These are phyloP conservation scores for Drosophila antonietae DNA, from an alignment of 2,888 invertebrate species.

Conservation along the genomic window DNA sequence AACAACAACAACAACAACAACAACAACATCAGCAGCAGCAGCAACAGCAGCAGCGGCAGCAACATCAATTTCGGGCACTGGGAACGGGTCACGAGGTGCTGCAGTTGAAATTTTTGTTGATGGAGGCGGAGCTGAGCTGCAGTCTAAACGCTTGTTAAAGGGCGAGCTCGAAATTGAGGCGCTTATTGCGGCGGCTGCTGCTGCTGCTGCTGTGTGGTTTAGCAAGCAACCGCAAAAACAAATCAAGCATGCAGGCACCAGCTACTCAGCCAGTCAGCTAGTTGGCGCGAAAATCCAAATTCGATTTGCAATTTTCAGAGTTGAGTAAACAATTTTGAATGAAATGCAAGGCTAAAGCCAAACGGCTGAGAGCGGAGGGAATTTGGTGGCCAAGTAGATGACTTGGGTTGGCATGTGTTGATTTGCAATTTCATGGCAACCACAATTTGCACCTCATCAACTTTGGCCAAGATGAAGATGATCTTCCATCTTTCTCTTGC, in stretches of 20 bases:
- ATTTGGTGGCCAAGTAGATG: neutral
- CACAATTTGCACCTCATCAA: slow-evolving; percentile 77
- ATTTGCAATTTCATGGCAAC: slow-evolving; percentile 81
- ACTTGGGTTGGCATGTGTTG: slow-evolving; percentile 47
- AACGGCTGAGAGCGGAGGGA: slow-evolving; percentile 20
- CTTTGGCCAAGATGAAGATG: slow-evolving; percentile 40
- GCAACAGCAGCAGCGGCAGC: slow-evolving; percentile 50
- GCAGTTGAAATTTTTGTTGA: slow-evolving; percentile 7
- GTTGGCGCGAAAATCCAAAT: slow-evolving; percentile 29
- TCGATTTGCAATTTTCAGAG: slow-evolving; percentile 62
- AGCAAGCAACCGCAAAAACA: slow-evolving; percentile 75
- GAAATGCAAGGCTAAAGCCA: slow-evolving; percentile 56
- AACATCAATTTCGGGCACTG: slow-evolving; percentile 70
- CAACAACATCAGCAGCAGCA: slow-evolving; percentile 57
- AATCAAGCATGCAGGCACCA: slow-evolving; percentile 55
- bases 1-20: slow-evolving; percentile 36
- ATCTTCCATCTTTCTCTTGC: slow-evolving; percentile 60
- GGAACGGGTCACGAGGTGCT: slow-evolving; percentile 70
- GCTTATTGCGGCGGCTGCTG: slow-evolving; percentile 15
- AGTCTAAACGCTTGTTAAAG: slow-evolving; percentile 78
- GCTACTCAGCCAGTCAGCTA: neutral
- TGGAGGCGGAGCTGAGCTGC: slow-evolving; percentile 24
- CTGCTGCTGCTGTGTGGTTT: slow-evolving; percentile 36
- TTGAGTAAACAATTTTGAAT: slow-evolving; percentile 79
- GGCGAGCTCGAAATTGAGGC: slow-evolving; percentile 72